Conservation (phyloP, 2,888 invertebrate genomes). For the Epirrhoe alternata region DNA sequence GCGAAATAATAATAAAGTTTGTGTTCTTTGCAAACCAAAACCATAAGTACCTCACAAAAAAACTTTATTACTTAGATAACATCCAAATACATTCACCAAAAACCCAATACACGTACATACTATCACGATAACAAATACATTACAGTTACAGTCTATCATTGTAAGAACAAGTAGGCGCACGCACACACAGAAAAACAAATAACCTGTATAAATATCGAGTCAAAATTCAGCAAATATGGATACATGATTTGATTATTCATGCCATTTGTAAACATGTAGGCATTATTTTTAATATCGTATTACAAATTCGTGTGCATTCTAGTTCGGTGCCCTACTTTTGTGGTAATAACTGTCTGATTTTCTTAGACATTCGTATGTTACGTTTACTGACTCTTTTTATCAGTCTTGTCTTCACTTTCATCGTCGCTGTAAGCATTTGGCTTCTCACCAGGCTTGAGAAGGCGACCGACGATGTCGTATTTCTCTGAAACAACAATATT, state of each 20-base stretch:
- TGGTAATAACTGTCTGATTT: slow-evolving; percentile 1
- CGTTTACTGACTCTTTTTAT: slow-evolving; percentile 56
- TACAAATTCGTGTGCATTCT: neutral
- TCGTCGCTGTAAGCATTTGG: slow-evolving; percentile 73
- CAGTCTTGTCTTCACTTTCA: slow-evolving; percentile 67
- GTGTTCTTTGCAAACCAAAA: too few relatives aligned
- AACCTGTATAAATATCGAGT: neutral
- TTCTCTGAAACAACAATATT: slow-evolving; percentile 66
- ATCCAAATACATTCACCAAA: slow-evolving; percentile 23
- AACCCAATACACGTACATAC: slow-evolving; percentile 11
- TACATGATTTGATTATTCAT: too few relatives aligned
- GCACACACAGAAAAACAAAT: neutral
- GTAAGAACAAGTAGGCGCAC: too few relatives aligned
- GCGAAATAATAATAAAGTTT: too few relatives aligned
- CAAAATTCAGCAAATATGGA: too few relatives aligned
- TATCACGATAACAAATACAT: slow-evolving; percentile 15
- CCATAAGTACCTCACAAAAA: too few relatives aligned
- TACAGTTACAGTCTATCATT: slow-evolving; percentile 6
- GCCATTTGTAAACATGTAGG: neutral
- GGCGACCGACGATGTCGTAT: slow-evolving; percentile 76
- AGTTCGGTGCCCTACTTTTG: neutral
- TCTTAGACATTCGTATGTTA: slow-evolving; percentile 3
- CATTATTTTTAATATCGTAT: neutral
- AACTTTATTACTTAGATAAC: slow-evolving; percentile 3
- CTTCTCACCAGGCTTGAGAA: slow-evolving; percentile 76